These are phyloP conservation scores for Acleris sparsana DNA, from an alignment of 2,888 invertebrate species.

Conservation along the genomic window DNA sequence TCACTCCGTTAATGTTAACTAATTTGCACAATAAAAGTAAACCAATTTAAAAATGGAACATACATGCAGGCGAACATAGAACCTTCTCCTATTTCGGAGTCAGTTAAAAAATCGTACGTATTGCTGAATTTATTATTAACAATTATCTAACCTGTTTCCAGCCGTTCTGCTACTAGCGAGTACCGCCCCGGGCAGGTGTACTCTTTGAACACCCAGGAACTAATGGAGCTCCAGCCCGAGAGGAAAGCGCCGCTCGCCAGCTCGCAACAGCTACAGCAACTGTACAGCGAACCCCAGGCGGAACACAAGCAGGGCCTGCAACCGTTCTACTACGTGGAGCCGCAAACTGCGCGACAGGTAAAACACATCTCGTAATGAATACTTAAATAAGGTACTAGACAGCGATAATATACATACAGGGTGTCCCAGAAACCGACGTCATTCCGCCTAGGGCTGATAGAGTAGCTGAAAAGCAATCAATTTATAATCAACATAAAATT, in stretches of 20 bases:
- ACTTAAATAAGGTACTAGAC: no score
- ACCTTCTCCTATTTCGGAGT: no score
- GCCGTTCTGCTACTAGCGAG: constrained; percentile 60
- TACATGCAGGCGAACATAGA: no score
- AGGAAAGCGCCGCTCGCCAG: constrained; percentile 65
- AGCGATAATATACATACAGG: no score
- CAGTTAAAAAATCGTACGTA: not conserved
- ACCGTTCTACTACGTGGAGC: constrained; percentile 70
- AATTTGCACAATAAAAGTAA: no score
- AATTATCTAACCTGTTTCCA: constrained; percentile 42
- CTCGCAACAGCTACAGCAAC: constrained; percentile 66
- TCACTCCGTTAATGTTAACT: no score
- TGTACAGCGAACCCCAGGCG: constrained; percentile 64
- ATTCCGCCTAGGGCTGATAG: no score
- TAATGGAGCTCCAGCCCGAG: constrained; percentile 73
- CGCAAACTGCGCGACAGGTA: constrained; percentile 68
- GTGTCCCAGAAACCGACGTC: no score
- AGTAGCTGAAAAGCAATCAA: no score
- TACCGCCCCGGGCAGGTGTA: constrained; percentile 78
- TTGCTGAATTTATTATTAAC: not conserved
- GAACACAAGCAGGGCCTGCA: constrained; percentile 70
- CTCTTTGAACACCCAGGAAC: constrained; percentile 70
- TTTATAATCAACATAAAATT: no score
- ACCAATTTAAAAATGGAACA: no score
- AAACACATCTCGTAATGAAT: not conserved